These are phyloP conservation scores for Grallaria varia DNA, from an alignment of 2,113 vertebrate genomes.

Conservation along the genomic window DNA sequence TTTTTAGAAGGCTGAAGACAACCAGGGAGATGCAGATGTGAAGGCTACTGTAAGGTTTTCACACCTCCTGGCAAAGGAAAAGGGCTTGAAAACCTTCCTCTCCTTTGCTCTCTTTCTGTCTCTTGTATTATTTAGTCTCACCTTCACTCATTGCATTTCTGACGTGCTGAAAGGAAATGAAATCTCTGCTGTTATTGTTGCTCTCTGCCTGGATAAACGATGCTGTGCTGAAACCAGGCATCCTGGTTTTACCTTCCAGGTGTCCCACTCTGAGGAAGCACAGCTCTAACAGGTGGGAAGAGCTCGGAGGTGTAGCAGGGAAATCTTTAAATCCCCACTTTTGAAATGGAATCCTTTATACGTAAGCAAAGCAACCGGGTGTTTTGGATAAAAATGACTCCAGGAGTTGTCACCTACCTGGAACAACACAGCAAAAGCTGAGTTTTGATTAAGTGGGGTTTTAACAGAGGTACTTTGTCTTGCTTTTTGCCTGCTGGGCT, in stretches of 20 bases:
- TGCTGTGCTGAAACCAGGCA: not conserved
- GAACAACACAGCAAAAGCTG: not conserved
- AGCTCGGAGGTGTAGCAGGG: not conserved
- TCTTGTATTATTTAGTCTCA: slow-evolving; percentile 20
- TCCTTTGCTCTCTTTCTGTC: not conserved
- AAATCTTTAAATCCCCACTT: not conserved
- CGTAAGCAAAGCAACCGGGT: not conserved
- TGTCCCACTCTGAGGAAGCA: accelerated
- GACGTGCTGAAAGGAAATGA: slow-evolving; percentile 34
- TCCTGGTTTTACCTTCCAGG: not conserved
- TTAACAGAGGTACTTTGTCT: not conserved
- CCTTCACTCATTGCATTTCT: not conserved
- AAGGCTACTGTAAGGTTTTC: not conserved
- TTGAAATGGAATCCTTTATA: not conserved
- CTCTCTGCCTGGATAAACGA: slow-evolving; percentile 11
- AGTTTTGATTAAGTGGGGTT: not conserved
- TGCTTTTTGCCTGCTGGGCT: not conserved
- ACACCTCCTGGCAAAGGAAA: not conserved
- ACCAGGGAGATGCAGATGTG: not conserved
- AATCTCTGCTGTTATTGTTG: slow-evolving; percentile 29
- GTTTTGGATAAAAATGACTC: not conserved
- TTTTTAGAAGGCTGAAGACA: not conserved
- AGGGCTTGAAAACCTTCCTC: not conserved
- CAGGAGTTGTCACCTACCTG: not conserved
- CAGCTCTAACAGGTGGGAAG: not conserved